phyloP scores from a whole-genome alignment of 2,113 vertebrate genomes.

The Phylloscopus trochiloides region DNA sequence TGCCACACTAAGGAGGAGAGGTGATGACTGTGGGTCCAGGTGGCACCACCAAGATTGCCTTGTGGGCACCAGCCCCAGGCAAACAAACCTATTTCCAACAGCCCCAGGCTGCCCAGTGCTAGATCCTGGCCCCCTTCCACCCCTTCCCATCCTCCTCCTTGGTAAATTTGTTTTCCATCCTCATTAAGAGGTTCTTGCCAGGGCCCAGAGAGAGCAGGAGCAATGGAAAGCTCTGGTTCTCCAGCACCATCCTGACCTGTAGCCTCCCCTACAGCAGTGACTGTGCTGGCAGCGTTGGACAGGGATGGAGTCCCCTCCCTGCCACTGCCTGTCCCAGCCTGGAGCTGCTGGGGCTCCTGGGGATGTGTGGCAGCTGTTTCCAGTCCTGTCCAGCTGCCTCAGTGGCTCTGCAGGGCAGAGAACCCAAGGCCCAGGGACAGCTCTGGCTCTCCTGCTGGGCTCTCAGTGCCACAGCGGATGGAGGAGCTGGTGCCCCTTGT shows the following conservation, averaged over 20 bases:
- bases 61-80: not conserved
- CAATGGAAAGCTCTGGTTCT: not conserved
- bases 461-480: not conserved
- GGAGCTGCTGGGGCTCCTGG: not conserved
- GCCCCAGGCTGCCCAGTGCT: not conserved
- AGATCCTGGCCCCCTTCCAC: not conserved
- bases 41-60: not conserved
- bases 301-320: not conserved
- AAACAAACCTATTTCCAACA: not conserved
- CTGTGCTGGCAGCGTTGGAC: fast-evolving
- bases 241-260: not conserved
- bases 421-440: fast-evolving
- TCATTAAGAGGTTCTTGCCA: not conserved
- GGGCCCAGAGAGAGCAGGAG: not conserved
- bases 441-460: not conserved
- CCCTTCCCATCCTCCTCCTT: not conserved
- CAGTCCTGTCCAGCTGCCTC: not conserved
- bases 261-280: not conserved
- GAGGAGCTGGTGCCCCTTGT: fast-evolving
- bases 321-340: not conserved
- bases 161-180: not conserved
- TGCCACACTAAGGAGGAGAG: fast-evolving
- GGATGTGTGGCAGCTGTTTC: not conserved
- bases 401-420: not conserved
- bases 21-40: not conserved